Percentiles rank a stretch among this genome's conserved stretches.
Conservation (phyloP, 2,797 vertebrate species). For the Sandelia bainsii region DNA sequence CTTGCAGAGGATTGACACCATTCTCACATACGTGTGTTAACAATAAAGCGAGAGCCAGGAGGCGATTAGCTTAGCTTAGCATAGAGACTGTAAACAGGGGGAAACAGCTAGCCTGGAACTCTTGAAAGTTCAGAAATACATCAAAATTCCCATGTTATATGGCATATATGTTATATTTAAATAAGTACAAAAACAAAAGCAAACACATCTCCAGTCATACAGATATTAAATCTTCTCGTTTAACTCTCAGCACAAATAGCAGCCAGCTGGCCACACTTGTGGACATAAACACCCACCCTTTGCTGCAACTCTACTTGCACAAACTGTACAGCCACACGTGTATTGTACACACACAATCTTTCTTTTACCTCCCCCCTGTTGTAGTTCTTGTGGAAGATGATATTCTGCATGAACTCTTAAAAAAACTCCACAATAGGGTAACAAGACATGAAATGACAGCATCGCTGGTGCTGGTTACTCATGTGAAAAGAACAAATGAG, state of each 20-base stretch:
- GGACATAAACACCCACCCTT: constrained; percentile 21
- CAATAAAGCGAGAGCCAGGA: too few species aligned
- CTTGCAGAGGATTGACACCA: too few species aligned
- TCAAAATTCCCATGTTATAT: too few species aligned
- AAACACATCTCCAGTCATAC: too few species aligned
- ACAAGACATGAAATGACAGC: constrained; percentile 68
- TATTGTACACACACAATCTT: background rate
- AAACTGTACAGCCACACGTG: constrained; percentile 5
- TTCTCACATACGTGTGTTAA: too few species aligned
- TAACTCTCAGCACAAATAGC: constrained; percentile 29
- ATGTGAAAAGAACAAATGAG: constrained; percentile 53
- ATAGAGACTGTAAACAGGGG: too few species aligned
- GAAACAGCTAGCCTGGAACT: too few species aligned
- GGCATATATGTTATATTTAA: too few species aligned
- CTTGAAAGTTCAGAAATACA: too few species aligned
- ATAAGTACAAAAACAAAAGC: too few species aligned
- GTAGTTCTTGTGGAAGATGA: constrained; percentile 1
- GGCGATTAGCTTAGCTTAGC: too few species aligned
- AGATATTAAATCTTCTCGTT: too few species aligned
- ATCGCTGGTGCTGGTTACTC: constrained; percentile 45
- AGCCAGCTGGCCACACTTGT: constrained; percentile 52
- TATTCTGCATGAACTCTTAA: constrained; percentile 60
- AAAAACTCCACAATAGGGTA: constrained; percentile 43
- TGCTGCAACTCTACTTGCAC: background rate
- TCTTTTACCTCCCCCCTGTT: background rate